phyloP scores from a whole-genome alignment of 2,888 invertebrate genomes.

The Drosophila paranaensis region DNA sequence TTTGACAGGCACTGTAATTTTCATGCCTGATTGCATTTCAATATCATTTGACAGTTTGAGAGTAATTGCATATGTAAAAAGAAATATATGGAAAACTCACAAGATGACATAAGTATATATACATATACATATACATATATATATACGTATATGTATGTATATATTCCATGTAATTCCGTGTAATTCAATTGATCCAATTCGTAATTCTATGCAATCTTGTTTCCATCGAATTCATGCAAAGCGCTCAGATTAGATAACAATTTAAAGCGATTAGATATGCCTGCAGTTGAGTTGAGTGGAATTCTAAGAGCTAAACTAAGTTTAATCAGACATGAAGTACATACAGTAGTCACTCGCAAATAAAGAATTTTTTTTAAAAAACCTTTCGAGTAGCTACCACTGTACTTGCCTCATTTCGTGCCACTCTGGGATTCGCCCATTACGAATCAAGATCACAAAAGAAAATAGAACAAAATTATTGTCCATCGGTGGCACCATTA shows the following conservation, averaged over 20 bases:
- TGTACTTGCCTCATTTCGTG: background rate
- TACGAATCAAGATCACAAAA: conserved; percentile 15
- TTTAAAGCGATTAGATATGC: conserved; percentile 45
- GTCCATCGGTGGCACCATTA: conserved; percentile 11
- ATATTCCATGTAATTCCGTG: background rate
- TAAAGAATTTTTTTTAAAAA: background rate
- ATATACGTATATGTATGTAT: background rate
- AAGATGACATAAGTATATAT: background rate
- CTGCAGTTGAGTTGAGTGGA: conserved; percentile 29
- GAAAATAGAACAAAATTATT: background rate
- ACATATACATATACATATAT: background rate
- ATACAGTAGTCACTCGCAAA: background rate
- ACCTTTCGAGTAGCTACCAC: no score
- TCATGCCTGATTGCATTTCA: conserved; percentile 58
- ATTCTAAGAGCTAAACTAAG: conserved; percentile 7
- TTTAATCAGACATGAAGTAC: background rate
- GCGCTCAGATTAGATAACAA: conserved; percentile 40
- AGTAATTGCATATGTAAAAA: conserved; percentile 32
- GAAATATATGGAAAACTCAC: background rate
- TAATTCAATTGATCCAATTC: conserved; percentile 24
- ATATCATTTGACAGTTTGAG: conserved; percentile 41
- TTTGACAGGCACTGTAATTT: conserved; percentile 50
- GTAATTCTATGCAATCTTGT: conserved; percentile 22
- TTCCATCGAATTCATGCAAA: conserved; percentile 18
- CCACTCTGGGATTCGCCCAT: conserved; percentile 4